A percentile compares a stretch with the other conserved stretches of the same genome.
These are phyloP conservation scores for Hirudinaria manillensis DNA, from an alignment of 2,888 invertebrate genomes.

Conservation along the genomic window DNA sequence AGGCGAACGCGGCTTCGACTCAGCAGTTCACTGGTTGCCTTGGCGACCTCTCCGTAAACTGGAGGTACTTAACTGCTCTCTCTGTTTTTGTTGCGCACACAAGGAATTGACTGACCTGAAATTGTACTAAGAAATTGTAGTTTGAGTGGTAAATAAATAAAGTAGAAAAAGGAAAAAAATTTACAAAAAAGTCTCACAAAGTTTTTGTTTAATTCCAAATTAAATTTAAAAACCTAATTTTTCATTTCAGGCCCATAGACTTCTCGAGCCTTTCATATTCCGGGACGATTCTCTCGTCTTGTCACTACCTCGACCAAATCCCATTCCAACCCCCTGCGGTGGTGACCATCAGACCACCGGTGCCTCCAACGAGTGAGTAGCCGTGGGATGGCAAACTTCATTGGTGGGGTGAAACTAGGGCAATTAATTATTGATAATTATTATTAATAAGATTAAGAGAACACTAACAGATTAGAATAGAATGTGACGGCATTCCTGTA, in stretches of 20 bases:
- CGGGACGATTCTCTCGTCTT: constrained; percentile 44
- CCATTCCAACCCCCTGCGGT: constrained; percentile 27
- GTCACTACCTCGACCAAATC: constrained; percentile 43
- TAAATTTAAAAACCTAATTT: neutral
- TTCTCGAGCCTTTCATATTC: constrained; percentile 64
- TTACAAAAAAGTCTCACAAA: no score
- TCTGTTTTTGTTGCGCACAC: constrained; percentile 1
- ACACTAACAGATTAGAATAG: no score
- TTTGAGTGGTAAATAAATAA: neutral
- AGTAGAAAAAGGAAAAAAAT: no score
- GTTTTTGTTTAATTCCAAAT: no score
- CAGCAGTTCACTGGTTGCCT: constrained; percentile 78
- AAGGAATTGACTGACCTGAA: neutral
- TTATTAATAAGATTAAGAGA: no score
- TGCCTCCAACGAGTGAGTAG: constrained; percentile 28
- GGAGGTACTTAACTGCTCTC: constrained; percentile 57
- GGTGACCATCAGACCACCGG: constrained; percentile 21
- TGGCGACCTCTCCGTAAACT: constrained; percentile 83
- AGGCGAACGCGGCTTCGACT: constrained; percentile 49
- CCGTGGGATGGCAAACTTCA: no score
- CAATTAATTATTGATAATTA: no score
- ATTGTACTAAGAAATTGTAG: neutral
- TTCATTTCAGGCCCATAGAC: constrained; percentile 34
- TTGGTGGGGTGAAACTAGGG: no score
- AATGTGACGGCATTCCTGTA: no score